phyloP scores from a whole-genome alignment of 23 tunicate genomes.

The Phallusia fumigata region DNA sequence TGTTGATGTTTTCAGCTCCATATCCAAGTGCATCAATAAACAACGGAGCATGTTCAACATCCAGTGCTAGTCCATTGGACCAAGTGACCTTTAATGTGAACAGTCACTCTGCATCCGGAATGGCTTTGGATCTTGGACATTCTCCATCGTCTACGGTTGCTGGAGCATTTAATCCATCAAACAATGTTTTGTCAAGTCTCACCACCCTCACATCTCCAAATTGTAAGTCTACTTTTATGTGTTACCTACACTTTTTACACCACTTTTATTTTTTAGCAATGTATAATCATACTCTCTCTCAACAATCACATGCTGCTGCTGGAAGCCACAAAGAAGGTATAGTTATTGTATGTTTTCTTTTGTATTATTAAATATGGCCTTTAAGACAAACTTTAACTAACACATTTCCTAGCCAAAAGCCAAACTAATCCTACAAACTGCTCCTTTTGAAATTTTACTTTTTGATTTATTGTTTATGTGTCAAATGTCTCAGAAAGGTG shows the following conservation, averaged over 20 bases:
- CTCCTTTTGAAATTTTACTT: too few species aligned
- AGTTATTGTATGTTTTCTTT: background rate
- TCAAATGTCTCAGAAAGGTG: too few species aligned
- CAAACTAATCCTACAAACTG: too few species aligned
- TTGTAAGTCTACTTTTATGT: slow-evolving; percentile 25
- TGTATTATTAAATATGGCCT: too few species aligned
- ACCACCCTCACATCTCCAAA: slow-evolving; percentile 51
- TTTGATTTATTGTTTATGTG: too few species aligned
- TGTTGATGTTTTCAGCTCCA: slow-evolving; percentile 30
- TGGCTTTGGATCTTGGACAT: slow-evolving; percentile 26
- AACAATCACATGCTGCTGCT: slow-evolving; percentile 42
- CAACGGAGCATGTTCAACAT: slow-evolving; percentile 44
- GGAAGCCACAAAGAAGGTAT: slow-evolving; percentile 98
- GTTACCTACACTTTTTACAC: background rate
- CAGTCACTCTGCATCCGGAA: slow-evolving; percentile 39
- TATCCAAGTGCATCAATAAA: slow-evolving; percentile 60
- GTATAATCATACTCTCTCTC: background rate
- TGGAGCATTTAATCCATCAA: slow-evolving; percentile 29
- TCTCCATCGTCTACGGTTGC: slow-evolving; percentile 30
- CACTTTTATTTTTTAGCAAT: background rate
- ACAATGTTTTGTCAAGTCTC: slow-evolving; percentile 50
- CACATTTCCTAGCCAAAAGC: too few species aligned
- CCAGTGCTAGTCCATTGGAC: slow-evolving; percentile 54
- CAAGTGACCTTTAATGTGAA: slow-evolving; percentile 49
- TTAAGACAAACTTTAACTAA: too few species aligned